phyloP scores from a whole-genome alignment of 2,113 vertebrate genomes.

The Lichenostomus cassidix region DNA sequence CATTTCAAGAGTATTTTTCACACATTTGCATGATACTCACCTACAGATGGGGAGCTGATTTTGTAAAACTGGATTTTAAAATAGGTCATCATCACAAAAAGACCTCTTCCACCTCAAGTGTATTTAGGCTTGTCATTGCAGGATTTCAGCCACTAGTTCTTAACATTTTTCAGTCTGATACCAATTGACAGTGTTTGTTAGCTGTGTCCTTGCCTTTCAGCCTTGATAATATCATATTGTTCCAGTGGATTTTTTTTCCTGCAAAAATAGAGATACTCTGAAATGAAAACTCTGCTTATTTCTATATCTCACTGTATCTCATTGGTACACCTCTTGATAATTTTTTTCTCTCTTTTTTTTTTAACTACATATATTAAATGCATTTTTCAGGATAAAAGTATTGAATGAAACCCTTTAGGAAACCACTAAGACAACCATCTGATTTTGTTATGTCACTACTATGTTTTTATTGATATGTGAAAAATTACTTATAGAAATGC shows the following conservation, averaged over 20 bases:
- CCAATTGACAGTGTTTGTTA: neutral
- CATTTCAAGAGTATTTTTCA: neutral
- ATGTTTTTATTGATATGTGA: neutral
- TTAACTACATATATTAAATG: neutral
- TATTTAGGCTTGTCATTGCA: neutral
- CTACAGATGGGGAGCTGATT: neutral
- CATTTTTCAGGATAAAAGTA: neutral
- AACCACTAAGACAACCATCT: neutral
- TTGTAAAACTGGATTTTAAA: neutral
- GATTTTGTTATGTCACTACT: neutral
- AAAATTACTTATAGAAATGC: neutral
- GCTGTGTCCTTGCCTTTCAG: neutral
- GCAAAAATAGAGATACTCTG: neutral
- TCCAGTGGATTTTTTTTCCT: neutral
- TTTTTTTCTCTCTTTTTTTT: neutral
- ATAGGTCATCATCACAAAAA: neutral
- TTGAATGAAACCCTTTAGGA: neutral
- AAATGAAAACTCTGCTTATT: neutral
- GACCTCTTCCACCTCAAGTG: neutral
- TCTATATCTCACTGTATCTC: neutral
- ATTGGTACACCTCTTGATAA: neutral
- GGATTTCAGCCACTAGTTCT: neutral
- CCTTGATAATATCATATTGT: neutral
- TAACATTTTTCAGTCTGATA: neutral
- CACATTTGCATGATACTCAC: neutral